Evolutionary conservation across 2,888 invertebrate species (phyloP).

Genomic region (Caenorhabditis afra): DNA sequence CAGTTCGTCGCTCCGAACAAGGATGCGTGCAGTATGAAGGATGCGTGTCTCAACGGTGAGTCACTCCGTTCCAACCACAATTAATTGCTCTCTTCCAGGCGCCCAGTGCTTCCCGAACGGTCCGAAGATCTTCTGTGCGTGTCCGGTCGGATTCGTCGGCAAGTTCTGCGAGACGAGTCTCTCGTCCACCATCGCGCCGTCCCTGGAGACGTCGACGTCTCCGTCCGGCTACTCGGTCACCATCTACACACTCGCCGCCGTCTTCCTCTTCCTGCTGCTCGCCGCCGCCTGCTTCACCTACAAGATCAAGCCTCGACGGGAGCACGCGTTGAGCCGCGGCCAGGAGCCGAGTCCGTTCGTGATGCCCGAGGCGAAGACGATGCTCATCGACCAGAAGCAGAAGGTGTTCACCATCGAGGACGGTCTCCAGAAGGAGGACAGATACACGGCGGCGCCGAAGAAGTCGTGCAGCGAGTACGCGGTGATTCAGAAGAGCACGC

Average conservation of each 20-base stretch:
- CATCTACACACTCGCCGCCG: conserved; percentile 19
- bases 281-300: conserved; percentile 31
- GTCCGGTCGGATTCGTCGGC: conserved; percentile 44
- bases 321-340: conserved; percentile 29
- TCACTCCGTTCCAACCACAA: background rate
- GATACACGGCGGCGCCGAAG: conserved; percentile 43
- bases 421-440: conserved; percentile 18
- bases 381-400: conserved; percentile 33
- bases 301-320: conserved; percentile 17
- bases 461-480: conserved; percentile 16
- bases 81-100: conserved; percentile 23
- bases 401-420: conserved; percentile 49
- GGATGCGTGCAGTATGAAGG: conserved; percentile 33
- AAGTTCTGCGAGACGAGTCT: conserved; percentile 48
- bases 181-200: background rate
- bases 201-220: conserved; percentile 4
- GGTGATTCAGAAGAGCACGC: conserved; percentile 24
- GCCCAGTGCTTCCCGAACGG: conserved; percentile 56
- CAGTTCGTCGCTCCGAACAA: conserved; percentile 22
- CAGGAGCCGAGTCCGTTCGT: conserved; percentile 16
- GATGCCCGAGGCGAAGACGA: conserved; percentile 28
- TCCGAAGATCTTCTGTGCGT: conserved; percentile 43
- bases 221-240: conserved; percentile 26
- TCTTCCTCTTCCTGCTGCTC: conserved; percentile 10
- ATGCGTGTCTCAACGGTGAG: conserved; percentile 57